Conservation (phyloP, 2,113 vertebrate species). For the Orcinus orca region DNA sequence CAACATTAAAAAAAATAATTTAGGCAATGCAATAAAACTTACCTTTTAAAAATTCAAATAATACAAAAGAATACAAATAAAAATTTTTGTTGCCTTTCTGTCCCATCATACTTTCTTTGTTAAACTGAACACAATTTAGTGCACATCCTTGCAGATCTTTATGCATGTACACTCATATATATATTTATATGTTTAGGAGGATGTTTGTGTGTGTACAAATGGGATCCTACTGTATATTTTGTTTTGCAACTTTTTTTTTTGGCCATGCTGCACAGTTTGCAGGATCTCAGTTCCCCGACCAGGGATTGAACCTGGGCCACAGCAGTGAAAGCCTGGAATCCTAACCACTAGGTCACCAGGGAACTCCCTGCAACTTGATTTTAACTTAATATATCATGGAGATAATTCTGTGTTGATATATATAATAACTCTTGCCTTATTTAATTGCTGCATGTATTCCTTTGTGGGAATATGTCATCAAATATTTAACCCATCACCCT, state of each 20-base stretch:
- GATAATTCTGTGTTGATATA: not conserved
- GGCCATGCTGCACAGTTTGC: not conserved
- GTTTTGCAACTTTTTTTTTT: not conserved
- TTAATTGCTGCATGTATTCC: not conserved
- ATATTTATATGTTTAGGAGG: not conserved
- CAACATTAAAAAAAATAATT: not conserved
- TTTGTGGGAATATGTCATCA: not conserved
- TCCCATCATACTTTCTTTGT: not conserved
- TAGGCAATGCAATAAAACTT: not conserved
- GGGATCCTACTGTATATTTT: not conserved
- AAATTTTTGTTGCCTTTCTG: not conserved
- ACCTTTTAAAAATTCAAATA: not conserved
- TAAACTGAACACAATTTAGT: not conserved
- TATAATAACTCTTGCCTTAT: not conserved
- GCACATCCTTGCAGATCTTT: not conserved
- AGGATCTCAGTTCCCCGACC: not conserved
- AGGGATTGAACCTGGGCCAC: not conserved
- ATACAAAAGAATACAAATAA: not conserved
- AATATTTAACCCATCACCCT: not conserved
- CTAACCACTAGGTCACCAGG: not conserved
- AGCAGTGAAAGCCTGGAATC: not conserved
- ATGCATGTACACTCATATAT: not conserved
- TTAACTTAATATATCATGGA: not conserved
- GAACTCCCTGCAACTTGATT: not conserved
- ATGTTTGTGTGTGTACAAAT: not conserved